These are phyloP conservation scores for Emydocephalus ijimae DNA, from an alignment of 2,113 vertebrate genomes.

Conservation along the genomic window DNA sequence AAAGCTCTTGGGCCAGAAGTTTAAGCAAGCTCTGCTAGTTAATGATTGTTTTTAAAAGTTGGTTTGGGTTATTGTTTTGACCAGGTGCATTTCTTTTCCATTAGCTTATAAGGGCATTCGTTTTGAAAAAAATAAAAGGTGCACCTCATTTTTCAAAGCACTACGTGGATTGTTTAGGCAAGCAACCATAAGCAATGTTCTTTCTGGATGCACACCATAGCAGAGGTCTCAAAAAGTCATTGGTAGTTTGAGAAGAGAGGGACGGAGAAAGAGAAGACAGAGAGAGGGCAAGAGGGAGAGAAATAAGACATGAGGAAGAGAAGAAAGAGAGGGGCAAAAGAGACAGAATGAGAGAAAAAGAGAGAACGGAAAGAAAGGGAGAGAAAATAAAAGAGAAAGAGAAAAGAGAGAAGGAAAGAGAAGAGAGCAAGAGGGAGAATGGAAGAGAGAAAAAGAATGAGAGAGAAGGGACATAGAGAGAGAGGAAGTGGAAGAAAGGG, in stretches of 20 bases:
- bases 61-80: not conserved
- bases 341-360: not conserved
- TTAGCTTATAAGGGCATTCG: not conserved
- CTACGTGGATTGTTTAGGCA: not conserved
- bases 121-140: not conserved
- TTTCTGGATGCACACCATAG: not conserved
- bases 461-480: no score
- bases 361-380: no score
- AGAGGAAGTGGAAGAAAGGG: no score
- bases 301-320: no score
- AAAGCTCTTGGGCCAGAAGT: not conserved
- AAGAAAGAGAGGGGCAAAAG: no score
- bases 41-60: not conserved
- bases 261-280: no score
- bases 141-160: not conserved
- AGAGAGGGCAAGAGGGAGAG: not conserved
- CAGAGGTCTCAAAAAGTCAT: not conserved
- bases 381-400: no score
- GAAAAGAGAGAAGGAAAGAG: no score
- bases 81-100: not conserved
- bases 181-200: not conserved
- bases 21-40: not conserved
- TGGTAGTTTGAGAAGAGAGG: not conserved
- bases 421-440: no score
- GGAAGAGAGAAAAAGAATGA: no score